A percentile compares a stretch with the other conserved stretches of the same genome.
Conservation (phyloP, 2,113 vertebrate species). For the Plotosus lineatus region DNA sequence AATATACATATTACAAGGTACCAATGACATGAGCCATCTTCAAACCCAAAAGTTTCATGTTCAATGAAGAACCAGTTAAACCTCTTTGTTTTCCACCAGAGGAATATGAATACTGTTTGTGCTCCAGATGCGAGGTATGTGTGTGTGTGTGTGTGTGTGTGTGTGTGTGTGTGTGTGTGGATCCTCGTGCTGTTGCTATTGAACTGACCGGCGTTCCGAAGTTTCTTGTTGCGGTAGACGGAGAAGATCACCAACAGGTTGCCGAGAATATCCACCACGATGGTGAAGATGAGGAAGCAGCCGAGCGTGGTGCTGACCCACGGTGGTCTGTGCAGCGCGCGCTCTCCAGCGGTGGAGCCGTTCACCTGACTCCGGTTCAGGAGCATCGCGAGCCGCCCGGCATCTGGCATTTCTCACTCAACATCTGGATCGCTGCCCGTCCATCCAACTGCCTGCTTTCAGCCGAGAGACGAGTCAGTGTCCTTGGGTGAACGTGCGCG, state of each 20-base stretch:
- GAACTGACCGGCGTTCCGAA: slow-evolving; percentile 83
- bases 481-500: background rate
- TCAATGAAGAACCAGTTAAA: background rate
- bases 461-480: background rate
- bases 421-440: background rate
- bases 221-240: slow-evolving; percentile 91
- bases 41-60: background rate
- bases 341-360: slow-evolving; percentile 70
- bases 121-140: background rate
- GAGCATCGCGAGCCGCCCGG: slow-evolving; percentile 65
- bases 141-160: background rate
- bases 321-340: slow-evolving; percentile 72
- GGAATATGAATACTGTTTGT: background rate
- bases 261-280: slow-evolving; percentile 89
- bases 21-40: too few species aligned
- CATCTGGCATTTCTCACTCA: background rate
- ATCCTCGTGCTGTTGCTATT: too few species aligned
- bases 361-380: slow-evolving; percentile 81
- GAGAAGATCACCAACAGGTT: slow-evolving; percentile 93
- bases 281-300: slow-evolving; percentile 88
- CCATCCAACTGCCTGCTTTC: background rate
- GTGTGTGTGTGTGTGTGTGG: background rate
- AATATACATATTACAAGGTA: background rate
- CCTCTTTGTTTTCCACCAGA: background rate
- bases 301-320: slow-evolving; percentile 86